Evolutionary conservation across 2,888 invertebrate species (phyloP), one percentile per base, ranked within the genome.

Genomic region (Lepetodrilus schrolli): DNA sequence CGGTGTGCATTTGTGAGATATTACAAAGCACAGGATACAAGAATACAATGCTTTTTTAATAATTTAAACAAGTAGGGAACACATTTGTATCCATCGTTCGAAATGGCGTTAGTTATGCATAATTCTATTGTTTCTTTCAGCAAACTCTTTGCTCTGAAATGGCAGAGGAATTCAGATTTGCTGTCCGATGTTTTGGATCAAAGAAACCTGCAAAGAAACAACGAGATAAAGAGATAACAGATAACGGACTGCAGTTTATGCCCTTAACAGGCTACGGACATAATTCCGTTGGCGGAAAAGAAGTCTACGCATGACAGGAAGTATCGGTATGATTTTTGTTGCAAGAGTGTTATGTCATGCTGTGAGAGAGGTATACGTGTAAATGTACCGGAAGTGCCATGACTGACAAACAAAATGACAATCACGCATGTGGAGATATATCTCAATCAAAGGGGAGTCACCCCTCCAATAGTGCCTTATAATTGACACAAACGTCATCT

Each of bases 121-220:
- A n/a, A 23, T 72, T 47, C 26, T 68, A 13, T 66, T 7, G 10
- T 38, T 26, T 70, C 73, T 84, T 89, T 26, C 90, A 94, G 90
- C 96, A 96, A 92, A 96, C 97, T 0, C 91, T 98, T 66, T 98
- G 97, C 91, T 95, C 96, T 51, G 97, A 98, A 92, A 96, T 98
- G 96, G 95, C 94, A 0, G 94, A 97, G 92, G 97, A 98, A 91
- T 91, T 98, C 76, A 92, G 96, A 48, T 97, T 97, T 88, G 97
- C 97, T 0, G 94, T 98, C 90, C 93, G 95, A 71, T 97, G 97
- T 89, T 93, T 94, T 66, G 96, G 96, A 5, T 95, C 96, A 94
- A 94, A 95, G 87, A 92, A 96, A 74, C 95, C 96, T 0, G 76
- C 75, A 30, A 80, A 84, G 68, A 80, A 83, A 47, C n/a, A n/a